phyloP scores from a whole-genome alignment of 2,113 vertebrate genomes.

The Dicentrarchus labrax region DNA sequence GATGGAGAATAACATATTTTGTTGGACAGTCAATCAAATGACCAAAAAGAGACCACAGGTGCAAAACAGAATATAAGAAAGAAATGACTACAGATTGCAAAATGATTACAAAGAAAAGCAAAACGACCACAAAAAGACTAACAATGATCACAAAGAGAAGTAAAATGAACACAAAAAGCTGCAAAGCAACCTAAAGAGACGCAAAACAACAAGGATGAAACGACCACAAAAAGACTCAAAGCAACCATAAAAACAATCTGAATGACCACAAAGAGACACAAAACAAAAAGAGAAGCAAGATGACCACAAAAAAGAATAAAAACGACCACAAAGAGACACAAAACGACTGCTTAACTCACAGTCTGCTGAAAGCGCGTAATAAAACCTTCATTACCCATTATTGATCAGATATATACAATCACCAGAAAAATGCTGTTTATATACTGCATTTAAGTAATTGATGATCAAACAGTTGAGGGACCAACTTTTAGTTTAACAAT shows the following conservation, averaged over 20 bases:
- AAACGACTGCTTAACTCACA: neutral
- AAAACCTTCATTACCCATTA: slow-evolving; percentile 42
- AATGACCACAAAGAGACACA: neutral
- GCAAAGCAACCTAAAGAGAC: too few relatives aligned
- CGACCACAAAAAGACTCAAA: neutral
- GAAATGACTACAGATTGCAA: neutral
- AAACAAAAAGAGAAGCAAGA: too few relatives aligned
- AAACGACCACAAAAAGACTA: neutral
- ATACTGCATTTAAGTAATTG: neutral
- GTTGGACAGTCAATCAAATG: neutral
- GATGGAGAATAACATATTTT: slow-evolving; percentile 25
- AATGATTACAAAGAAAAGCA: neutral
- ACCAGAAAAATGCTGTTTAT: slow-evolving; percentile 9
- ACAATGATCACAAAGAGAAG: neutral
- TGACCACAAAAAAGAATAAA: too few relatives aligned
- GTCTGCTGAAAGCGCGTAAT: neutral
- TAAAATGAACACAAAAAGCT: neutral
- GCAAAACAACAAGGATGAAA: too few relatives aligned
- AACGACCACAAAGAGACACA: too few relatives aligned
- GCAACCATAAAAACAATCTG: neutral
- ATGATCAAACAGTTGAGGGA: neutral
- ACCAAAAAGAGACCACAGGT: neutral
- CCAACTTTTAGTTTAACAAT: neutral
- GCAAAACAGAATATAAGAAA: neutral
- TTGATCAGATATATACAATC: neutral